Evolutionary conservation across 2,113 vertebrate genomes (phyloP), one percentile per base, ranked within the genome.

Genomic region (Sylvia atricapilla): DNA sequence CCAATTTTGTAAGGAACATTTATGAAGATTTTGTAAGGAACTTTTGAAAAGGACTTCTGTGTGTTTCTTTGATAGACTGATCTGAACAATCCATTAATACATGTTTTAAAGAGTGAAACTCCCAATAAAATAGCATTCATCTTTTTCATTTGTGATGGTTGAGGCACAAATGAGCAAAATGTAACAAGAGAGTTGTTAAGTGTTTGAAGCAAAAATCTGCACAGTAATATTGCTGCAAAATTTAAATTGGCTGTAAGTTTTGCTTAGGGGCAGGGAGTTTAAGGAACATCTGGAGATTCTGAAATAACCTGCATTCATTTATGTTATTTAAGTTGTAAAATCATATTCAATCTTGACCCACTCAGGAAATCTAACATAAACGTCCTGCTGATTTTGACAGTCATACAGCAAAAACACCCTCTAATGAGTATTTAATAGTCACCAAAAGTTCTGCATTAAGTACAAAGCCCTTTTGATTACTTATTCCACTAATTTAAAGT

Each of bases 381-480:
- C 91, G 98, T 98, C 98, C 98, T 97, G 97, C 98, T 98, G 98
- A 98, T 98, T 98, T 98, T 98, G 98, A 98, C 98, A 98, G 98
- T 98, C 98, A 95, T 98, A 97, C 97, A 98, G 98, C 97, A 98
- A 98, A 98, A 98, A 98, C 98, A 98, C 98, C 97, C 98, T 98
- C 97, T 98, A 98, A 98, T 98, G 98, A 98, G 98, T 97, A 98
- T 98, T 98, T 98, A 98, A 98, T 98, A 98, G 98, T 97, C 98
- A 98, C 98, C 98, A 98, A 98, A 98, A 98, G 98, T 98, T 98
- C 98, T 98, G 97, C 97, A 98, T 98, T 98, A 98, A 98, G 98
- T 98, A 98, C 98, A 98, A 98, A 98, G 98, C 98, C 97, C 98
- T 98, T 98, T 98, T 98, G 98, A 98, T 98, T 98, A 98, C 98